Conservation (phyloP, 1,140 invertebrate species). For the Papilio xuthus region DNA sequence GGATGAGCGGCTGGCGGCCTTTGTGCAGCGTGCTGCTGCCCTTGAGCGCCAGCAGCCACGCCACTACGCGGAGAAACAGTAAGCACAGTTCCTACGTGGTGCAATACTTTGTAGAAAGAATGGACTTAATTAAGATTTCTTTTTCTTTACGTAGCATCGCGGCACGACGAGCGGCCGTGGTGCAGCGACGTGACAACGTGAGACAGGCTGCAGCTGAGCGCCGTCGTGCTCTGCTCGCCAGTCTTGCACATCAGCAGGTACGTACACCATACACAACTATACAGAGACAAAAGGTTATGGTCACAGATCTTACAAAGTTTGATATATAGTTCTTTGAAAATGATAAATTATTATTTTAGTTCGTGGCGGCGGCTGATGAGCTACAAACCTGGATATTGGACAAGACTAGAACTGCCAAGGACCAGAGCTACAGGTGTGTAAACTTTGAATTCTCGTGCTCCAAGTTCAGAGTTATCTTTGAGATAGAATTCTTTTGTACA, state of each 20-base stretch:
- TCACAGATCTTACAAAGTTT: too few relatives aligned
- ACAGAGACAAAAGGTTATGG: background rate
- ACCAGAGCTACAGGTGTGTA: slow-evolving; percentile 90
- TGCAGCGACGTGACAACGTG: slow-evolving; percentile 87
- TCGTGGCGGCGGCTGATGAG: slow-evolving; percentile 94
- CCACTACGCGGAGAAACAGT: slow-evolving; percentile 94
- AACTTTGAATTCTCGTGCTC: background rate
- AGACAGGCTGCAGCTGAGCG: slow-evolving; percentile 88
- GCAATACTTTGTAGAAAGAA: background rate
- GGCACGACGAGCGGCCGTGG: slow-evolving; percentile 88
- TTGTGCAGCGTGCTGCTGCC: slow-evolving; percentile 93
- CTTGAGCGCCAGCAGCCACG: slow-evolving; percentile 86
- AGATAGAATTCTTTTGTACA: slow-evolving; percentile 26
- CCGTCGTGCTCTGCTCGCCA: slow-evolving; percentile 87
- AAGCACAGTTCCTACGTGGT: slow-evolving; percentile 64
- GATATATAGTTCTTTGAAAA: background rate
- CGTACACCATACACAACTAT: background rate
- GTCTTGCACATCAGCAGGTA: slow-evolving; percentile 80
- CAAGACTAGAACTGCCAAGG: slow-evolving; percentile 94
- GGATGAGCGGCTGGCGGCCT: slow-evolving; percentile 94
- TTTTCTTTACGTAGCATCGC: slow-evolving; percentile 83
- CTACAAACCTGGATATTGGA: slow-evolving; percentile 94
- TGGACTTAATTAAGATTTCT: background rate
- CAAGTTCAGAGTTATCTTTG: background rate
- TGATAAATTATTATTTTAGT: slow-evolving; percentile 78